A percentile compares a stretch with the other conserved stretches of the same genome.
Conservation (phyloP, 1,140 invertebrate genomes). For the Drosophila sp. region DNA sequence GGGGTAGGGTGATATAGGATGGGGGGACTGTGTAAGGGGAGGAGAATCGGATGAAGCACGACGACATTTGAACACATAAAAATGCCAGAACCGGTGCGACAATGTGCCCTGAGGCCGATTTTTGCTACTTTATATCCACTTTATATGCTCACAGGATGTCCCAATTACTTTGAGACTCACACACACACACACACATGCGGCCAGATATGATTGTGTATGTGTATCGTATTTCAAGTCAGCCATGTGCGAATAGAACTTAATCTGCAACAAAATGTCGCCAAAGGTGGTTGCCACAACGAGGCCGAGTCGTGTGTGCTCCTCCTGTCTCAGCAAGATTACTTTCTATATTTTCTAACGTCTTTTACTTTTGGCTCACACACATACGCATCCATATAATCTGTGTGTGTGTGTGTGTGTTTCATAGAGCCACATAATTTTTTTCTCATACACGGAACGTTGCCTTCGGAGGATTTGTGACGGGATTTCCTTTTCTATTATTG, state of each 20-base stretch:
- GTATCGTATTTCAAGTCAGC: slow-evolving; percentile 84
- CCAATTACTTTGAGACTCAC: slow-evolving; percentile 78
- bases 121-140: slow-evolving; percentile 81
- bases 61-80: slow-evolving; percentile 81
- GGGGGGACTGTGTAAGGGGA: not conserved
- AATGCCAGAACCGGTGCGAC: slow-evolving; percentile 71
- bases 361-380: slow-evolving; percentile 34
- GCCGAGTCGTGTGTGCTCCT: slow-evolving; percentile 25
- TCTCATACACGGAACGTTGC: slow-evolving; percentile 60
- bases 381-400: not conserved
- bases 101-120: slow-evolving; percentile 70
- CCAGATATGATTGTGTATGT: slow-evolving; percentile 43
- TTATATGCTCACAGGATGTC: slow-evolving; percentile 82
- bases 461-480: slow-evolving; percentile 84
- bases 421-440: slow-evolving; percentile 79
- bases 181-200: slow-evolving; percentile 36
- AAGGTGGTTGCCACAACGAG: slow-evolving; percentile 67
- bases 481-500: slow-evolving; percentile 85
- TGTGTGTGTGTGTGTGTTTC: slow-evolving; percentile 29
- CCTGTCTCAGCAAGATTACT: slow-evolving; percentile 70
- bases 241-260: slow-evolving; percentile 85
- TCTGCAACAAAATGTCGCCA: slow-evolving; percentile 85
- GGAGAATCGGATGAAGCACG: slow-evolving; percentile 69
- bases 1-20: not conserved
- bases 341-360: slow-evolving; percentile 79